Conservation (phyloP, 2,888 invertebrate species). For the Cremastinae sp. region DNA sequence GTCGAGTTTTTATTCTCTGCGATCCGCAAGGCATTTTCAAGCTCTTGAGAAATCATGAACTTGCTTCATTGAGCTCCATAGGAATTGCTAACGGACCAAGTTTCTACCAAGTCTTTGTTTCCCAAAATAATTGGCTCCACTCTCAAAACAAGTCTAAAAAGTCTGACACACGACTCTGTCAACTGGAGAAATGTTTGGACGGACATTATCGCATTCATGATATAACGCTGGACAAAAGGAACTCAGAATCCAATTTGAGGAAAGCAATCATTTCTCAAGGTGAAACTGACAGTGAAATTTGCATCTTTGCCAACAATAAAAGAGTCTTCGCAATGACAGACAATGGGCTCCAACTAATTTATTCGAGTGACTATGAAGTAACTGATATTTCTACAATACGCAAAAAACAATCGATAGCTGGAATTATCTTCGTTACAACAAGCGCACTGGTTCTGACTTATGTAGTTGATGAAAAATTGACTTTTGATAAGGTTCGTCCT, state of each 20-base stretch:
- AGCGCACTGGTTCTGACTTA: constrained; percentile 66
- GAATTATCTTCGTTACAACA: constrained; percentile 64
- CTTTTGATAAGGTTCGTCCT: constrained; percentile 68
- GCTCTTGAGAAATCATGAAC: constrained; percentile 65
- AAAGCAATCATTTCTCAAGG: constrained; percentile 47
- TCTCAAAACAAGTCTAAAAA: constrained; percentile 69
- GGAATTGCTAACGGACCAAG: constrained; percentile 70
- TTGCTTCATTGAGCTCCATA: constrained; percentile 67
- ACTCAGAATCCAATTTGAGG: constrained; percentile 60
- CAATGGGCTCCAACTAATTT: constrained; percentile 65
- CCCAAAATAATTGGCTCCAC: constrained; percentile 62
- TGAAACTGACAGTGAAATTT: constrained; percentile 60
- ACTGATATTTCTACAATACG: constrained; percentile 65
- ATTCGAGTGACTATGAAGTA: constrained; percentile 64
- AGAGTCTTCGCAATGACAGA: constrained; percentile 66
- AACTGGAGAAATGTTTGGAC: constrained; percentile 37
- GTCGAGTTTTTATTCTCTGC: constrained; percentile 72
- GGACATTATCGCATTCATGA: constrained; percentile 14
- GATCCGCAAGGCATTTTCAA: constrained; percentile 72
- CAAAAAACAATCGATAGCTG: constrained; percentile 62
- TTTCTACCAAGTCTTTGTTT: constrained; percentile 68
- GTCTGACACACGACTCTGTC: constrained; percentile 63
- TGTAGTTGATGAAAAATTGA: constrained; percentile 58
- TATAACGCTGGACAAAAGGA: constrained; percentile 54
- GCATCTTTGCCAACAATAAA: constrained; percentile 67